phyloP scores from a whole-genome alignment of 2,797 vertebrate species.

The Parambassis ranga region DNA sequence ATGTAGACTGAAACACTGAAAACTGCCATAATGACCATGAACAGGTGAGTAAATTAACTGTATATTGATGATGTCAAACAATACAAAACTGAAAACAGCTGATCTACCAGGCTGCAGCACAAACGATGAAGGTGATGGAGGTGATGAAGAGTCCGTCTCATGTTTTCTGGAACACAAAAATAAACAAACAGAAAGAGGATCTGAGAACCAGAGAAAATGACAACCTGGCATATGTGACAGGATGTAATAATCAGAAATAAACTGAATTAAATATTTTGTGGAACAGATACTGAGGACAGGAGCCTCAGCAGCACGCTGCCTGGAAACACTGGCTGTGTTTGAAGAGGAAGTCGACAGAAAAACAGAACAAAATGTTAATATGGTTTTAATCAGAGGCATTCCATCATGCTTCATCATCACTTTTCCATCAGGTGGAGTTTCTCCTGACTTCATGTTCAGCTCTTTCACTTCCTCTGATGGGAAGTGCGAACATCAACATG shows the following conservation, averaged over 20 bases:
- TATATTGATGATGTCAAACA: no score
- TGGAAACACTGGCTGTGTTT: background rate
- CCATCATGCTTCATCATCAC: constrained; percentile 29
- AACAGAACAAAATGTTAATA: constrained; percentile 46
- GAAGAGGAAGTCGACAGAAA: constrained; percentile 43
- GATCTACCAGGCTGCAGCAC: no score
- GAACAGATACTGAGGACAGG: constrained; percentile 51
- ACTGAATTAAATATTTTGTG: constrained; percentile 34
- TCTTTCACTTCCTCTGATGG: constrained; percentile 44
- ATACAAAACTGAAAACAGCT: no score
- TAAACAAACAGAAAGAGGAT: constrained; percentile 39
- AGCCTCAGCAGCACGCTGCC: background rate
- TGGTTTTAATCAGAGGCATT: background rate
- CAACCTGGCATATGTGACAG: constrained; percentile 1
- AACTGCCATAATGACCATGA: no score
- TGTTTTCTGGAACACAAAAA: background rate
- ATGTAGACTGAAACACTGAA: no score
- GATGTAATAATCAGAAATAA: background rate
- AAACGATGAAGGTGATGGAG: no score
- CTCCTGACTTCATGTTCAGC: background rate
- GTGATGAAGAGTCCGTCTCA: no score
- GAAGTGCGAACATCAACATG: no score
- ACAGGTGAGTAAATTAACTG: no score
- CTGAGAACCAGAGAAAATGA: constrained; percentile 14
- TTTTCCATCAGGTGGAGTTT: constrained; percentile 7